phyloP scores from a whole-genome alignment of 2,888 invertebrate genomes.

The Troides helena region DNA sequence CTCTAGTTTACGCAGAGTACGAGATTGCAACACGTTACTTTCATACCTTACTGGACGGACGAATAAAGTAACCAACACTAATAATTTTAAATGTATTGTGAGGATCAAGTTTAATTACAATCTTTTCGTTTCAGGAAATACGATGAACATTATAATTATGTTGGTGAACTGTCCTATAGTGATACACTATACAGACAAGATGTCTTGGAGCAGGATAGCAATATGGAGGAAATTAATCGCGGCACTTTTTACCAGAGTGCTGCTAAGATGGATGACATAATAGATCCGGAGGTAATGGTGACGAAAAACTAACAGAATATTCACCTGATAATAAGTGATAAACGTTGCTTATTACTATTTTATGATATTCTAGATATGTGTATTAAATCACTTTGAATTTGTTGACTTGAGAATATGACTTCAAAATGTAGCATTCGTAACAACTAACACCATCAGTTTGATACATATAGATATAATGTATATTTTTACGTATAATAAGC shows the following conservation, averaged over 20 bases:
- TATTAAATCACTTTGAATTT: too few relatives aligned
- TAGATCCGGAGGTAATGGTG: conserved; percentile 57
- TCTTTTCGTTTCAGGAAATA: conserved; percentile 46
- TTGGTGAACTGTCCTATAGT: conserved; percentile 52
- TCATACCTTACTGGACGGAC: conserved; percentile 56
- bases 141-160: conserved; percentile 51
- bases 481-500: too few relatives aligned
- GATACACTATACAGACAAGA: conserved; percentile 55
- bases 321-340: neutral
- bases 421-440: too few relatives aligned
- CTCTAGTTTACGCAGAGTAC: conserved; percentile 59
- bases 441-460: too few relatives aligned
- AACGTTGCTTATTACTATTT: neutral
- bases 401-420: too few relatives aligned
- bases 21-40: conserved; percentile 59
- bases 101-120: neutral
- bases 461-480: too few relatives aligned
- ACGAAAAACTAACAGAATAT: neutral
- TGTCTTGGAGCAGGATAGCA: conserved; percentile 50
- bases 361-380: too few relatives aligned
- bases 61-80: conserved; percentile 51
- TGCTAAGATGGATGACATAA: conserved; percentile 56
- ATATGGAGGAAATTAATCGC: conserved; percentile 60
- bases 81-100: neutral
- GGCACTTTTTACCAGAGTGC: conserved; percentile 61